Evolutionary conservation across 2,113 vertebrate species (phyloP), one percentile per base, ranked within the genome.

Genomic region (Gallinago media): DNA sequence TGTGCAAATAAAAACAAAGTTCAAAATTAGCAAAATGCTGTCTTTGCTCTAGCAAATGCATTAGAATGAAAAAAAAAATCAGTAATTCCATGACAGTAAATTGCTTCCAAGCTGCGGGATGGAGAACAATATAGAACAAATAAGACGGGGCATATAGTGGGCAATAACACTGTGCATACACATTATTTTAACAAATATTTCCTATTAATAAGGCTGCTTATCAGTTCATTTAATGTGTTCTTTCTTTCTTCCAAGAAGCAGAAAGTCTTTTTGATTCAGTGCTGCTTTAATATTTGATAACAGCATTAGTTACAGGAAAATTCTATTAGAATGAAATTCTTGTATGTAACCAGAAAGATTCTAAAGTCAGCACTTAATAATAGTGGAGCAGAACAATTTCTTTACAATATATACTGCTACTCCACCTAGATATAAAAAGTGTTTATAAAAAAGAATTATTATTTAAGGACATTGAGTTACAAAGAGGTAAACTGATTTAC

Each of bases 251-350:
- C 56, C n/a, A 65, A 47, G 9, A 75, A 76, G 12, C 19, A 79
- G 16, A 32, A 88, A 44, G 3, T 63, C 8, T 68, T 88, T 95
- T 50, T 88, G 26, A 85, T 82, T 68, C 62, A 36, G 13, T 61
- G 6, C 5, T 89, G 17, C 20, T 89, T 95, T 76, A 95, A 85
- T 92, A 85, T 70, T 85, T 96, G 54, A 67, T 70, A 81, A 63
- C 31, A 20, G 34, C 20, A 47, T 77, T 80, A 62, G 38, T 62
- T 81, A 55, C 0, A 2, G 23, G 46, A 91, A 91, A 84, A 78
- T 23, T 25, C 46, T 78, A 38, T 46, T 63, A 50, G 15, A 77
- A 95, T 54, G 3, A 42, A 58, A 58, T 47, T 54, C 2, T 46
- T 71, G 17, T 40, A 63, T 32, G 10, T 56, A 32, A 77, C 23